phyloP scores from a whole-genome alignment of 1,140 invertebrate genomes.

The Pseudomyrmex concolor region DNA sequence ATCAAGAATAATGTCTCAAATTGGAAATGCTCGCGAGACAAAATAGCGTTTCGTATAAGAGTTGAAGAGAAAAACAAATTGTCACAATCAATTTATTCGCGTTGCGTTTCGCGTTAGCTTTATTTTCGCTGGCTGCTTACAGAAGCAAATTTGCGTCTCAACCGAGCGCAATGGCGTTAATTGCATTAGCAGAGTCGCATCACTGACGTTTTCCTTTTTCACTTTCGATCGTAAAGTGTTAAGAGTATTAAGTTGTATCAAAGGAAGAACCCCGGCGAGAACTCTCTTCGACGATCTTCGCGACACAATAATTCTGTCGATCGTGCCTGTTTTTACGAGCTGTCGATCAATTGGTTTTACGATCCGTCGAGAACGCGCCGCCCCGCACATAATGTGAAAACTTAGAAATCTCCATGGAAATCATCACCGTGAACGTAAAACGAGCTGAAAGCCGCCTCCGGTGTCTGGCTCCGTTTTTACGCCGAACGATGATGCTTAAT shows the following conservation, averaged over 20 bases:
- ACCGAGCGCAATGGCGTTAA: conserved; percentile 48
- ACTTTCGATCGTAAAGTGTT: conserved; percentile 60
- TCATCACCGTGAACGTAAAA: conserved; percentile 23
- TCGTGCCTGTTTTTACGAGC: too few species aligned
- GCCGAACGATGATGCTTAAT: conserved; percentile 18
- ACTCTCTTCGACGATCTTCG: neutral
- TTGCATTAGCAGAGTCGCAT: conserved; percentile 48
- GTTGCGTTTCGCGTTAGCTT: too few species aligned
- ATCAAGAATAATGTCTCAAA: neutral
- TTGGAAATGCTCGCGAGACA: neutral
- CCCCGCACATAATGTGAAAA: conserved; percentile 38
- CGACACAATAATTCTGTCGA: too few species aligned
- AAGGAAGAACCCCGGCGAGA: neutral
- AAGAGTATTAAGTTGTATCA: neutral
- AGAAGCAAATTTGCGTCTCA: conserved; percentile 48
- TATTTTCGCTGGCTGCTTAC: neutral
- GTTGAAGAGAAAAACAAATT: neutral
- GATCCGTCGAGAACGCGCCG: neutral
- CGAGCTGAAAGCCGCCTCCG: conserved; percentile 26
- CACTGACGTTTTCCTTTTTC: conserved; percentile 26
- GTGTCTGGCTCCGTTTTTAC: conserved; percentile 18
- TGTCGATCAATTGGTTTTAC: conserved; percentile 35
- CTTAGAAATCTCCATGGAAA: conserved; percentile 64
- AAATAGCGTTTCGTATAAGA: neutral
- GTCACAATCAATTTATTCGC: neutral